These are phyloP conservation scores for human (Homo sapiens) DNA, from an alignment of 2,113 vertebrate genomes.

Conservation along the genomic window DNA sequence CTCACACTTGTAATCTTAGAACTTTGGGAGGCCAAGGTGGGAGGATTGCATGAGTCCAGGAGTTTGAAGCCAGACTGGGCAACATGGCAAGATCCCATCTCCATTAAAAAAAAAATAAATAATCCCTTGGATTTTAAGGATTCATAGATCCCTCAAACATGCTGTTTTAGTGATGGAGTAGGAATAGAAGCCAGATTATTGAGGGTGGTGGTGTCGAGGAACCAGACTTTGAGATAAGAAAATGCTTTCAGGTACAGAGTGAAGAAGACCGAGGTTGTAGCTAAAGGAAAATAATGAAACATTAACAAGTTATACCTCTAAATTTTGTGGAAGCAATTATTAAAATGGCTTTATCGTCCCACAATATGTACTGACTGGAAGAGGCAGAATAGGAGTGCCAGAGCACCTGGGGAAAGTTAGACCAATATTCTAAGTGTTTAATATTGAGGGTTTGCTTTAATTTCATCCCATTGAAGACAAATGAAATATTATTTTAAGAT, in stretches of 20 bases:
- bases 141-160: not conserved
- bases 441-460: not conserved
- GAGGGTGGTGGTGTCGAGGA: not conserved
- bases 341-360: not conserved
- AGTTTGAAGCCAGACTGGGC: too few relatives aligned
- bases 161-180: not conserved
- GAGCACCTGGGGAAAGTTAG: not conserved
- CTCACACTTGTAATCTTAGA: too few relatives aligned
- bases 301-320: not conserved
- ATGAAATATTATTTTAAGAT: constrained; percentile 27
- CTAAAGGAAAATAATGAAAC: not conserved
- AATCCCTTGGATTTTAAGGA: not conserved
- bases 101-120: not conserved
- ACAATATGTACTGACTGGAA: not conserved
- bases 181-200: not conserved
- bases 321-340: not conserved
- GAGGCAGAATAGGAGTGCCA: not conserved
- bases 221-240: not conserved
- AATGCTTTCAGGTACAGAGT: not conserved
- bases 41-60: too few relatives aligned
- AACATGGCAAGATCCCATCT: too few relatives aligned
- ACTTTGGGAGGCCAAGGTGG: too few relatives aligned
- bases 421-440: not conserved
- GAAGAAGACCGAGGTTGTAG: not conserved
- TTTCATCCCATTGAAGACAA: not conserved